phyloP scores from a whole-genome alignment of 2,113 vertebrate species.

The Heterochromis multidens region DNA sequence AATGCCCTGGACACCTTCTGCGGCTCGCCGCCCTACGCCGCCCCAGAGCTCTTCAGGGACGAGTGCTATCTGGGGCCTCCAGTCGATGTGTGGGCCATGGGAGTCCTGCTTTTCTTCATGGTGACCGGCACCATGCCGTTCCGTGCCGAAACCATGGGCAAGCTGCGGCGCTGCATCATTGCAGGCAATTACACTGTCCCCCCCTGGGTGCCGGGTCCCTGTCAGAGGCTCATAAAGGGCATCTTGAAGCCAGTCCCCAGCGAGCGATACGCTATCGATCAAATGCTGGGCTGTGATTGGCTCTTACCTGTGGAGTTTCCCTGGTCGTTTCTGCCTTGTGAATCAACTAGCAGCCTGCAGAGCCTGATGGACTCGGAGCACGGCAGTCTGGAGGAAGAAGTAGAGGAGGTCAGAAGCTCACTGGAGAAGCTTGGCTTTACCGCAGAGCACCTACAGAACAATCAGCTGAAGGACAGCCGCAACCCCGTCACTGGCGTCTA shows the following conservation, averaged over 20 bases:
- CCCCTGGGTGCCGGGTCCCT: slow-evolving; percentile 81
- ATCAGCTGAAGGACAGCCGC: slow-evolving; percentile 72
- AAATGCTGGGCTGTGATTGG: slow-evolving; percentile 90
- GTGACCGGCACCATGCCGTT: slow-evolving; percentile 88
- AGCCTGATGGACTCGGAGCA: slow-evolving; percentile 65
- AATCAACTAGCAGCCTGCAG: slow-evolving; percentile 71
- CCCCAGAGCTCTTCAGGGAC: slow-evolving; percentile 90
- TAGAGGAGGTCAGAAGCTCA: slow-evolving; percentile 76
- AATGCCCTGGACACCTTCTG: slow-evolving; percentile 90
- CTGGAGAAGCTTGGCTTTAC: slow-evolving; percentile 86
- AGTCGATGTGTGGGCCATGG: slow-evolving; percentile 93
- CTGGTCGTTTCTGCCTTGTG: slow-evolving; percentile 70
- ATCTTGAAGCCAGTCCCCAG: slow-evolving; percentile 79
- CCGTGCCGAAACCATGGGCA: slow-evolving; percentile 89
- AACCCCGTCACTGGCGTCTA: slow-evolving; percentile 86
- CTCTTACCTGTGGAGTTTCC: slow-evolving; percentile 85
- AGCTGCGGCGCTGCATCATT: slow-evolving; percentile 85
- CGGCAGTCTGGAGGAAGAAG: slow-evolving; percentile 71
- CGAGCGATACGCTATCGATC: slow-evolving; percentile 80
- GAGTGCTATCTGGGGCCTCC: slow-evolving; percentile 84
- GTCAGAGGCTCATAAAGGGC: slow-evolving; percentile 85
- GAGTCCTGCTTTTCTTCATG: slow-evolving; percentile 92
- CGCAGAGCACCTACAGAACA: slow-evolving; percentile 80
- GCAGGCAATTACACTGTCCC: slow-evolving; percentile 80
- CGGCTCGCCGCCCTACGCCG: slow-evolving; percentile 92